Conservation (phyloP, 2,113 vertebrate genomes). For the Lathamus discolor region DNA sequence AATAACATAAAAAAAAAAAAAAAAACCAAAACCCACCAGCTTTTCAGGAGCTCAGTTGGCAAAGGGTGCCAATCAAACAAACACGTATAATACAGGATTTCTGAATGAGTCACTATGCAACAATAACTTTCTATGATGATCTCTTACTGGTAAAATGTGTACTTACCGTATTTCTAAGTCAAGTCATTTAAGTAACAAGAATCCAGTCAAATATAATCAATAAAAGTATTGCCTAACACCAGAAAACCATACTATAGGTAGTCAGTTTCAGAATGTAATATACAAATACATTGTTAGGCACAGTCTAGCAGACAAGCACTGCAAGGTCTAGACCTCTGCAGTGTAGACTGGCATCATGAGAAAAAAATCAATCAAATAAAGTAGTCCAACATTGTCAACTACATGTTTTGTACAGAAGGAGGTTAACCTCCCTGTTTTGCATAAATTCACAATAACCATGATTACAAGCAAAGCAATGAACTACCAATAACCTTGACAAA, state of each 20-base stretch:
- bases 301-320: neutral
- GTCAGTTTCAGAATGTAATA: neutral
- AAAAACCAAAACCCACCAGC: neutral
- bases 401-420: neutral
- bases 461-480: neutral
- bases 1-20: neutral
- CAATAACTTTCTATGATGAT: neutral
- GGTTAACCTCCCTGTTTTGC: neutral
- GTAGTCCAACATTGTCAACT: neutral
- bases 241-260: neutral
- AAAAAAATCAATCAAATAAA: neutral
- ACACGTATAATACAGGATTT: neutral
- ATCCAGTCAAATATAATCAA: neutral
- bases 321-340: neutral
- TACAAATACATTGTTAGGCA: neutral
- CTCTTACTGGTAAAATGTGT: neutral
- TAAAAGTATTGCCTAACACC: neutral
- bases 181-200: neutral
- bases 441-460: neutral
- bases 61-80: neutral
- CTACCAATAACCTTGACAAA: neutral
- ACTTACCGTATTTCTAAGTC: neutral
- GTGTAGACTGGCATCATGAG: neutral
- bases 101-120: neutral
- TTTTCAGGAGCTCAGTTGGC: neutral